Percentiles rank a stretch among this genome's conserved stretches.
phyloP scores from a whole-genome alignment of 2,797 vertebrate genomes.

The Silurus aristotelis region DNA sequence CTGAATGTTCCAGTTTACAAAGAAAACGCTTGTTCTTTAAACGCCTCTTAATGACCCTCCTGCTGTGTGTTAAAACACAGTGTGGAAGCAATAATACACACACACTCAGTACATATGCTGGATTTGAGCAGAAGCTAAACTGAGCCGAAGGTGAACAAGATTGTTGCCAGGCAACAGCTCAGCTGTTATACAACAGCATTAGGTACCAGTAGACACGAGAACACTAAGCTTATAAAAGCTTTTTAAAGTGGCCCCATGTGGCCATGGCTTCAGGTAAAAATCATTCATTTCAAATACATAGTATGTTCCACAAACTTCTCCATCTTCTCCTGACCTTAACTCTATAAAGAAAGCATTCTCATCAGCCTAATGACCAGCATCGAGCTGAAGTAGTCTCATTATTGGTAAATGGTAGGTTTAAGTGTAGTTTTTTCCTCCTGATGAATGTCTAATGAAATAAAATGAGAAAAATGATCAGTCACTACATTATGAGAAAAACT shows the following conservation, averaged over 20 bases:
- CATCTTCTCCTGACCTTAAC: neutral
- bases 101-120: constrained; percentile 61
- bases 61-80: constrained; percentile 22
- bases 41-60: neutral
- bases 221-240: constrained; percentile 13
- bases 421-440: neutral
- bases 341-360: neutral
- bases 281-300: neutral
- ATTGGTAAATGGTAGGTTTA: neutral
- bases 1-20: neutral
- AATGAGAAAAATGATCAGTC: neutral
- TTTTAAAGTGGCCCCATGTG: constrained; percentile 24
- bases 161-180: constrained; percentile 63
- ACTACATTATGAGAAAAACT: neutral
- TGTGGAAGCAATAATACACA: constrained; percentile 51
- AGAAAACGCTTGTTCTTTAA: neutral
- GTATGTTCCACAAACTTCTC: neutral
- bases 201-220: constrained; percentile 27
- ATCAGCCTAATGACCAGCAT: neutral
- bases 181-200: constrained; percentile 48
- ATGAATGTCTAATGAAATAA: neutral
- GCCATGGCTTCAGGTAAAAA: constrained; percentile 12
- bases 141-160: constrained; percentile 36
- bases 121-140: constrained; percentile 36
- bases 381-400: neutral